Evolutionary conservation across 2,888 invertebrate species (phyloP), one percentile per base, ranked within the genome.

Genomic region (Monochamus alternatus): DNA sequence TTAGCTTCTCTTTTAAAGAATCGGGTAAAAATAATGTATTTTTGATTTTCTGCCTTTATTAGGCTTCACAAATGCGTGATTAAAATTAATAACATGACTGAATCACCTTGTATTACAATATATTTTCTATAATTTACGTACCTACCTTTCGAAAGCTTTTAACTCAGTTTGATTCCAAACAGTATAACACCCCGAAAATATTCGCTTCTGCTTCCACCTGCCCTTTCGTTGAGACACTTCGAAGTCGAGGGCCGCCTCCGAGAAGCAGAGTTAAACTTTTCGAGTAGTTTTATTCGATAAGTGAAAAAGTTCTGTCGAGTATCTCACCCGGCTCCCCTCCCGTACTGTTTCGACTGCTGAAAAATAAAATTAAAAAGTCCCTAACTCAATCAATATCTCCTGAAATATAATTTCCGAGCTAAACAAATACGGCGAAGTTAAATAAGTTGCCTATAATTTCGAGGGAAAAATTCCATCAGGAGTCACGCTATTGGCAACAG

Each of bases 251-350:
- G 32, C 62, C 32, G 43, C 44, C 51, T 32, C 32, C 62, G 63
- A 32, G 63, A 52, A 71, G 47, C 69, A 60, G 47, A 59, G 60
- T 69, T 60, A 47, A 69, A 71, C 71, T 71, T 71, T 44, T 63
- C 47, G 63, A 69, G 60, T 69, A 69, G 60, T 69, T 69, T 69
- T 79, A 82, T 82, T 81, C 80, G 82, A 82, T 82, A 82, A 83
- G 81, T 83, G 82, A 82, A 83, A 83, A 82, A 83, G 74, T 82
- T 80, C 74, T 60, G 67, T 66, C 60, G 71, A 77, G 76, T 76
- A 75, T 67, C 76, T 71, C 69, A 74, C 70, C 73, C 69, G 76
- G 76, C 72, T 75, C 64, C 75, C 67, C 69, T 72, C 75, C 73
- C 59, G 63, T 51, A 68, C 69, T 74, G 63, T 22, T 22, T 22